Conservation (phyloP, 2,888 invertebrate species). For the Drosophila kambysellisi region DNA sequence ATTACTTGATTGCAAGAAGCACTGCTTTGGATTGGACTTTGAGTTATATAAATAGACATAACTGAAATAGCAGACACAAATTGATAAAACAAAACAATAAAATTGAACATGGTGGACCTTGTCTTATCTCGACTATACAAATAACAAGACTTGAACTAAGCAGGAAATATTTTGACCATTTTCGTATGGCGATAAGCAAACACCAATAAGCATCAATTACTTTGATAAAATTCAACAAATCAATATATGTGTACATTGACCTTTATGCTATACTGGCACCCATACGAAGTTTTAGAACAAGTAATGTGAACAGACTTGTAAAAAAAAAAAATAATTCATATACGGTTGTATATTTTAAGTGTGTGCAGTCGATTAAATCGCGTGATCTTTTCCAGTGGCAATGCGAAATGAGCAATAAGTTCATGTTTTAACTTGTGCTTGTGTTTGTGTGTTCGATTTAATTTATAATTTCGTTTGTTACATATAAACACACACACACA, state of each 20-base stretch:
- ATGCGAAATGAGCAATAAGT: constrained; percentile 52
- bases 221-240: constrained; percentile 32
- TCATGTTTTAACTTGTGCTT: constrained; percentile 1
- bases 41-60: background rate
- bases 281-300: constrained; percentile 5
- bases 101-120: constrained; percentile 1
- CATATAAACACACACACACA: constrained; percentile 8
- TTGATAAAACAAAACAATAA: constrained; percentile 5
- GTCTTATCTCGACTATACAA: constrained; percentile 32
- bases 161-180: constrained; percentile 30
- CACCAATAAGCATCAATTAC: constrained; percentile 15
- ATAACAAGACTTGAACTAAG: constrained; percentile 6
- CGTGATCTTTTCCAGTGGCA: constrained; percentile 65
- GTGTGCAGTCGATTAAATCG: constrained; percentile 46
- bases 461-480: constrained; percentile 48
- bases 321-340: constrained; percentile 21
- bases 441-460: constrained; percentile 11
- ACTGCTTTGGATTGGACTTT: constrained; percentile 16
- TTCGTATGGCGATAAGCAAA: constrained; percentile 39
- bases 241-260: constrained; percentile 64
- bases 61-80: background rate
- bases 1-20: constrained; percentile 20
- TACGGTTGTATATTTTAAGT: constrained; percentile 25
- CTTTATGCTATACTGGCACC: constrained; percentile 40
- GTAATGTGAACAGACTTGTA: constrained; percentile 27